These are phyloP conservation scores for Typhlichthys eigenmanni DNA, from an alignment of 2,797 vertebrate genomes.

Conservation along the genomic window DNA sequence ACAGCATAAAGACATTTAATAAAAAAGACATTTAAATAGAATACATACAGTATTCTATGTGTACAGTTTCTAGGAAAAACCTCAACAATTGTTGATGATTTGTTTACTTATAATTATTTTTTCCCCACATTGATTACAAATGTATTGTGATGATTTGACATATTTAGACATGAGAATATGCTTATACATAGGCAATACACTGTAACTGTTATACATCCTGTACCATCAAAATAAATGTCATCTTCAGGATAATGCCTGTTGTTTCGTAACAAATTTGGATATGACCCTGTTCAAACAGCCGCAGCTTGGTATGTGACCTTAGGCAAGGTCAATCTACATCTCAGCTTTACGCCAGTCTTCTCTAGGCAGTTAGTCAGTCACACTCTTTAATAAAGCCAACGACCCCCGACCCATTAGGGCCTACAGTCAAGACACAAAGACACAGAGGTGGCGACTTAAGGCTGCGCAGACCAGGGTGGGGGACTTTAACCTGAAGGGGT, in stretches of 20 bases:
- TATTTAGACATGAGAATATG: too few species aligned
- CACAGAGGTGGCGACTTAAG: conserved; percentile 45
- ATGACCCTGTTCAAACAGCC: neutral
- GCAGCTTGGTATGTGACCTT: neutral
- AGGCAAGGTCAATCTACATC: conserved; percentile 53
- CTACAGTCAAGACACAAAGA: conserved; percentile 61
- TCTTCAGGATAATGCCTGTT: neutral
- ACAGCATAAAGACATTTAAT: neutral
- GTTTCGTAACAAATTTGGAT: neutral
- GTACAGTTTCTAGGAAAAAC: neutral
- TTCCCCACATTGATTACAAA: neutral
- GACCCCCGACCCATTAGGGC: conserved; percentile 48
- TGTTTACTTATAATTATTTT: neutral
- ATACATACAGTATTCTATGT: neutral
- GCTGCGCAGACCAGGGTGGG: conserved; percentile 38
- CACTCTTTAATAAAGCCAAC: conserved; percentile 72
- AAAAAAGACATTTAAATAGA: neutral
- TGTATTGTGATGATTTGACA: too few species aligned
- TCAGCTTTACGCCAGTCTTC: conserved; percentile 19
- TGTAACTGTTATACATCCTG: too few species aligned
- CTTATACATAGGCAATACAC: too few species aligned
- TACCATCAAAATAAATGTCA: neutral
- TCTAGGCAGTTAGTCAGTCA: conserved; percentile 55
- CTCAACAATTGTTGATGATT: neutral
- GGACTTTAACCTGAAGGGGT: conserved; percentile 62